Evolutionary conservation across 1,140 invertebrate species (phyloP).

Genomic region (Microplitis demolitor): DNA sequence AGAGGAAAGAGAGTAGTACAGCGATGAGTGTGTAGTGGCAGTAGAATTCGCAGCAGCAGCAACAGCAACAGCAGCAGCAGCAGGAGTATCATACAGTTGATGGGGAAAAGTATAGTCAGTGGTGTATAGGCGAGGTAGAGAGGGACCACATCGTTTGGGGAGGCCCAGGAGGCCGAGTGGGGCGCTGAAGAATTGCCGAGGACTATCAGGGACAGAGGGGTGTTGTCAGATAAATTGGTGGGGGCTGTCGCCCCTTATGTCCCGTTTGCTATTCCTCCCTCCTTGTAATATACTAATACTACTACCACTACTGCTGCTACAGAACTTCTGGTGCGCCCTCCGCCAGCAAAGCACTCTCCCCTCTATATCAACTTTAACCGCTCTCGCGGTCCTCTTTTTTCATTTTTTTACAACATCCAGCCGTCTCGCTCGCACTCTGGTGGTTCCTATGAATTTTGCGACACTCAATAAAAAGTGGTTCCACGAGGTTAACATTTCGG

Average conservation of each 20-base stretch:
- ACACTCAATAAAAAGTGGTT: slow-evolving; percentile 64
- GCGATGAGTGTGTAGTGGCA: no score
- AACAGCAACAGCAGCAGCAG: no score
- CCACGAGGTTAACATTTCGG: slow-evolving; percentile 64
- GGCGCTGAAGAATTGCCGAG: slow-evolving; percentile 52
- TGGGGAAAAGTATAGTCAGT: not conserved
- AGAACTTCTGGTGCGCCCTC: slow-evolving; percentile 15
- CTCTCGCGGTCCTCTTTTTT: slow-evolving; percentile 21
- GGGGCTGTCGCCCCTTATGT: slow-evolving; percentile 44
- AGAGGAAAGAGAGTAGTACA: slow-evolving; percentile 9
- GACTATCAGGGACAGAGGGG: slow-evolving; percentile 42
- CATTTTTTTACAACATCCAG: not conserved
- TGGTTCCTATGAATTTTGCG: slow-evolving; percentile 63
- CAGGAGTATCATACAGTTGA: no score
- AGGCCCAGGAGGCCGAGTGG: slow-evolving; percentile 30
- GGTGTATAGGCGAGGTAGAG: slow-evolving; percentile 22
- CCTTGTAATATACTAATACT: slow-evolving; percentile 2
- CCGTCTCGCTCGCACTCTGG: slow-evolving; percentile 35
- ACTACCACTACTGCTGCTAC: no score
- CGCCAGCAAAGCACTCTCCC: slow-evolving; percentile 18
- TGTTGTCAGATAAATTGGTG: slow-evolving; percentile 36
- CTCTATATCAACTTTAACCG: slow-evolving; percentile 8
- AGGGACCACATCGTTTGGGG: slow-evolving; percentile 22
- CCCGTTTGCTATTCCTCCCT: slow-evolving; percentile 38
- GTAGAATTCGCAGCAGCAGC: not conserved